Evolutionary conservation across 2,888 invertebrate species (phyloP).

Genomic region (Leucophenga maculata): DNA sequence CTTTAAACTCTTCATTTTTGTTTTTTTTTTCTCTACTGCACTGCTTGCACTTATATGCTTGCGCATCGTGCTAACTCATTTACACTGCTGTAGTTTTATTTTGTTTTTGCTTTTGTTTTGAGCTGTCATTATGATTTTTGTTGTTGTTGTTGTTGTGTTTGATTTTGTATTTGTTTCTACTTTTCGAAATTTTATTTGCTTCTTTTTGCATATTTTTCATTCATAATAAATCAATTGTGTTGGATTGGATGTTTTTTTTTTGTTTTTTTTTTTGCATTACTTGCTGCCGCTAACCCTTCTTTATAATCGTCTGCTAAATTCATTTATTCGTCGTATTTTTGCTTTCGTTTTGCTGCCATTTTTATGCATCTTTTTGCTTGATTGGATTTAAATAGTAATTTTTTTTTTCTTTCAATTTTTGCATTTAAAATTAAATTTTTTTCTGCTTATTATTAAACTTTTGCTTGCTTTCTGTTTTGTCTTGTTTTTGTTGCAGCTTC

Average conservation of each 20-base stretch:
- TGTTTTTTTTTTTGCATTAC: constrained; percentile 26
- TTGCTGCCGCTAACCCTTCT: constrained; percentile 32
- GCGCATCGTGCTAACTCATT: constrained; percentile 48
- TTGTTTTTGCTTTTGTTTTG: constrained; percentile 39
- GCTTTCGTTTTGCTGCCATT: not conserved
- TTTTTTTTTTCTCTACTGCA: constrained; percentile 35
- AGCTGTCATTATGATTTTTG: constrained; percentile 20
- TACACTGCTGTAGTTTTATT: constrained; percentile 48
- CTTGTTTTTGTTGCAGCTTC: not conserved
- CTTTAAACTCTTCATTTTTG: constrained; percentile 31
- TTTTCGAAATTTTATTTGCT: constrained; percentile 22
- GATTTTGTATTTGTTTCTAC: constrained; percentile 27
- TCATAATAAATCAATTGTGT: constrained; percentile 54
- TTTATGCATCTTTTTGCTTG: not conserved
- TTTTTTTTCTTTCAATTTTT: not conserved
- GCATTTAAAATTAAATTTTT: not conserved
- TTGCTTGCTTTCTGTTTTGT: not conserved
- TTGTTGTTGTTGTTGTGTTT: constrained; percentile 43
- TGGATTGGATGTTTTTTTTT: constrained; percentile 32
- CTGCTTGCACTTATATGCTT: constrained; percentile 37
- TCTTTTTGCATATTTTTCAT: constrained; percentile 47
- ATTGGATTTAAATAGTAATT: not conserved
- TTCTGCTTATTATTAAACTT: not conserved
- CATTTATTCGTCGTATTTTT: constrained; percentile 26
- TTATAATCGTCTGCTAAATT: no score